These are phyloP conservation scores for Epistrophe grossulariae DNA, from an alignment of 2,888 invertebrate species.

Conservation along the genomic window DNA sequence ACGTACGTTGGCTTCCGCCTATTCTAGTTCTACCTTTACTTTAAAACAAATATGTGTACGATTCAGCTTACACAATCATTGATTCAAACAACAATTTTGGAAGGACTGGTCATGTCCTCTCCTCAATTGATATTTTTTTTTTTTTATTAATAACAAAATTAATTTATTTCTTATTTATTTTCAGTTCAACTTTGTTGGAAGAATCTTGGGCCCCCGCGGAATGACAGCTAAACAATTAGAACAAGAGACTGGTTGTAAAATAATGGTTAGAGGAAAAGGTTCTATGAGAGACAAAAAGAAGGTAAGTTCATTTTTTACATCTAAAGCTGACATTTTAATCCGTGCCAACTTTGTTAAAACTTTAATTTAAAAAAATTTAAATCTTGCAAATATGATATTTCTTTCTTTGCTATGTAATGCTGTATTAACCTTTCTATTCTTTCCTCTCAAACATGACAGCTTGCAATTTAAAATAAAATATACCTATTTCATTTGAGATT, in stretches of 20 bases:
- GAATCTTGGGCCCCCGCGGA: slow-evolving; percentile 99
- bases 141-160: too few relatives aligned
- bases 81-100: too few relatives aligned
- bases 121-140: too few relatives aligned
- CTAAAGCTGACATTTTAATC: too few relatives aligned
- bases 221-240: slow-evolving; percentile 99
- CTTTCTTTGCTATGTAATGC: not conserved
- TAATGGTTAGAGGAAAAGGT: slow-evolving; percentile 99
- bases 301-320: slow-evolving; percentile 86
- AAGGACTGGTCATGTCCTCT: too few relatives aligned
- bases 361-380: not conserved
- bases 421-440: too few relatives aligned
- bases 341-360: not conserved
- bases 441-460: slow-evolving; percentile 46
- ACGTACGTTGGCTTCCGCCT: too few relatives aligned
- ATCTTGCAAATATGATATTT: not conserved
- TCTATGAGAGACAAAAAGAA: slow-evolving; percentile 99
- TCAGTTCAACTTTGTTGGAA: slow-evolving; percentile 99
- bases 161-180: too few relatives aligned
- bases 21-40: too few relatives aligned
- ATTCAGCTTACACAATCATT: too few relatives aligned
- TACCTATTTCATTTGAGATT: slow-evolving; percentile 33
- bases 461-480: slow-evolving; percentile 49
- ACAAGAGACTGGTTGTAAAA: slow-evolving; percentile 99
- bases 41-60: too few relatives aligned